These are phyloP conservation scores for Stylophora pistillata DNA, from an alignment of 64 coral and sea anemone genomes.

Conservation along the genomic window DNA sequence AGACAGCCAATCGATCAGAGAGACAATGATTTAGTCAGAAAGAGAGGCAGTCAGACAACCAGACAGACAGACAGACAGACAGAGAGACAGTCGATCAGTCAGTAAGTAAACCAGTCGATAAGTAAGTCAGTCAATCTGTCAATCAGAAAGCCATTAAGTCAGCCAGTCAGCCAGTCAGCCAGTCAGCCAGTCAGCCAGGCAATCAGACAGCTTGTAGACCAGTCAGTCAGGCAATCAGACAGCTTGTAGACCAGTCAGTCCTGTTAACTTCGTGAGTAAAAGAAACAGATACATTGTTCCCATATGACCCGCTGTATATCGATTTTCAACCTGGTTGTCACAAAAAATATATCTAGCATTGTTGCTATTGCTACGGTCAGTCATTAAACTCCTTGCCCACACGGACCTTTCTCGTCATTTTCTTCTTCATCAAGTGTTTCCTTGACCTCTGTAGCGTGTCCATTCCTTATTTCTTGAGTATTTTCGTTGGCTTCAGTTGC, in stretches of 20 bases:
- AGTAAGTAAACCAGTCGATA: background rate
- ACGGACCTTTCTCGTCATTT: conserved; percentile 5
- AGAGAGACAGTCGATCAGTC: background rate
- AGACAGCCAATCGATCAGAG: too few relatives aligned
- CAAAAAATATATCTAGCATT: too few relatives aligned
- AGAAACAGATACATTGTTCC: too few relatives aligned
- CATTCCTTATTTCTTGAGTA: conserved; percentile 31
- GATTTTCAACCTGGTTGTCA: too few relatives aligned
- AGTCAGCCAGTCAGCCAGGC: background rate
- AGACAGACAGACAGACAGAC: too few relatives aligned
- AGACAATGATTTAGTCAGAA: too few relatives aligned
- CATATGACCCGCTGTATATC: too few relatives aligned
- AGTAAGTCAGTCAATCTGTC: background rate
- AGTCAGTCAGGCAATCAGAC: background rate
- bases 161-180: background rate
- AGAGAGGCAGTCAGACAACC: too few relatives aligned
- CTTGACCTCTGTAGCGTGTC: conserved; percentile 37
- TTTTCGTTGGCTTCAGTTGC: conserved; percentile 52
- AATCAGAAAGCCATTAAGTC: background rate
- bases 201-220: too few relatives aligned
- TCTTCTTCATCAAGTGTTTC: conserved; percentile 16
- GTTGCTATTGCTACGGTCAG: too few relatives aligned
- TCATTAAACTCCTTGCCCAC: too few relatives aligned
- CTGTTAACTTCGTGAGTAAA: background rate
- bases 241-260: background rate